Evolutionary conservation across 1,140 invertebrate genomes (phyloP).

Genomic region (Ruditapes philippinarum): DNA sequence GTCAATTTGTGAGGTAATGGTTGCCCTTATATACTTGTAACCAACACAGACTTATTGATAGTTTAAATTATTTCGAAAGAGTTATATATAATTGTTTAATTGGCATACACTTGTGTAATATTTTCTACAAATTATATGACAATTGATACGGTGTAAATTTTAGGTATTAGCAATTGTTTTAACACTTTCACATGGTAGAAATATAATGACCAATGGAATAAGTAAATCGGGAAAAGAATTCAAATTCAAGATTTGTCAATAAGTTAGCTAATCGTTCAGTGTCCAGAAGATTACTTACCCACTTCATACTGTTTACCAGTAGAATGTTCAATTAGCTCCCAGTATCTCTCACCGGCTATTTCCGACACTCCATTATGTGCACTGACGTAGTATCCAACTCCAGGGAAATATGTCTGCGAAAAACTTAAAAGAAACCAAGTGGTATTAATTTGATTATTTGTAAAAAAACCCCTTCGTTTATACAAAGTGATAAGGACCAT

Average conservation of each 20-base stretch:
- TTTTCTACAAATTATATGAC: background rate
- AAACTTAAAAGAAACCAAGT: slow-evolving; percentile 7
- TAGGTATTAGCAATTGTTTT: background rate
- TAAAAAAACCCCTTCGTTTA: background rate
- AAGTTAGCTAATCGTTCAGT: too few species aligned
- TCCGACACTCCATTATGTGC: slow-evolving; percentile 39
- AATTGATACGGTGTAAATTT: background rate
- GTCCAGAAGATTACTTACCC: background rate
- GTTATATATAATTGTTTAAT: too few species aligned
- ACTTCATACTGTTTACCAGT: slow-evolving; percentile 26
- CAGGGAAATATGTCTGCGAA: slow-evolving; percentile 40
- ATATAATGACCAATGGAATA: background rate
- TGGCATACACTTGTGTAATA: too few species aligned
- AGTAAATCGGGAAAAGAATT: too few species aligned
- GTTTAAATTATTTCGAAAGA: too few species aligned
- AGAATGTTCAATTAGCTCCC: slow-evolving; percentile 50
- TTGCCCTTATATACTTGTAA: too few species aligned
- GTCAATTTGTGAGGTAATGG: too few species aligned
- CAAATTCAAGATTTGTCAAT: background rate
- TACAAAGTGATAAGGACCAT: background rate
- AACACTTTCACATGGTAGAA: background rate
- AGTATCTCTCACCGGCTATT: slow-evolving; percentile 39
- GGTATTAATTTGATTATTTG: background rate
- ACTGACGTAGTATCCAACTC: slow-evolving; percentile 15
- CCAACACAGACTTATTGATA: too few species aligned